phyloP scores from a whole-genome alignment of 2,113 vertebrate species.

The Nesospiza acunhae region DNA sequence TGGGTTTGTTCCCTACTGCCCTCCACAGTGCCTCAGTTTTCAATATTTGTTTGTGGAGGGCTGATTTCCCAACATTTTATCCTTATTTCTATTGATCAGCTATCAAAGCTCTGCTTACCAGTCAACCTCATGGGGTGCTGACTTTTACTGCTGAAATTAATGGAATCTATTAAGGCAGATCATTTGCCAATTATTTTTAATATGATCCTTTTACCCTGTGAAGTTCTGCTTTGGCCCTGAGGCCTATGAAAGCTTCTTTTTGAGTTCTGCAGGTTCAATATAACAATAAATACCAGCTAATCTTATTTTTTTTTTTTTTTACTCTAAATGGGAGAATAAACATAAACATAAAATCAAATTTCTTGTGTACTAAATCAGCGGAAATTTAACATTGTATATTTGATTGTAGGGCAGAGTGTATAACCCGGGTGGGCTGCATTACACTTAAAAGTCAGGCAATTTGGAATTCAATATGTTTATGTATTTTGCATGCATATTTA shows the following conservation, averaged over 20 bases:
- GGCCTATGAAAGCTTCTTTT: not conserved
- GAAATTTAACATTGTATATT: not conserved
- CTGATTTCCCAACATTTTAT: not conserved
- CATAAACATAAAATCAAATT: not conserved
- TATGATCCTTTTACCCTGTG: not conserved
- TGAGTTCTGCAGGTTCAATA: not conserved
- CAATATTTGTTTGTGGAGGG: not conserved
- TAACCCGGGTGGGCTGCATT: too few relatives aligned
- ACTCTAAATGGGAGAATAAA: not conserved
- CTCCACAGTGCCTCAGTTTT: not conserved
- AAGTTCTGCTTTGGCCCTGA: not conserved
- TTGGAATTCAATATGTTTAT: not conserved
- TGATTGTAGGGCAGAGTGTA: not conserved
- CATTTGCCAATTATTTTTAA: not conserved
- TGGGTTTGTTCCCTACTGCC: rapidly evolving
- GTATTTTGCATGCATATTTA: not conserved
- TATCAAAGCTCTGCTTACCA: not conserved
- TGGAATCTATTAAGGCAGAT: not conserved
- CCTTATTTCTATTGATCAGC: not conserved
- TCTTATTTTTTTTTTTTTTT: not conserved
- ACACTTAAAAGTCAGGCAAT: rapidly evolving
- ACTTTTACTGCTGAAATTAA: not conserved
- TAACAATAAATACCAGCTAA: not conserved
- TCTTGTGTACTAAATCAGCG: not conserved
- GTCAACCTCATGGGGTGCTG: not conserved